These are phyloP conservation scores for Apamea sordens DNA, from an alignment of 2,888 invertebrate genomes.

Conservation along the genomic window DNA sequence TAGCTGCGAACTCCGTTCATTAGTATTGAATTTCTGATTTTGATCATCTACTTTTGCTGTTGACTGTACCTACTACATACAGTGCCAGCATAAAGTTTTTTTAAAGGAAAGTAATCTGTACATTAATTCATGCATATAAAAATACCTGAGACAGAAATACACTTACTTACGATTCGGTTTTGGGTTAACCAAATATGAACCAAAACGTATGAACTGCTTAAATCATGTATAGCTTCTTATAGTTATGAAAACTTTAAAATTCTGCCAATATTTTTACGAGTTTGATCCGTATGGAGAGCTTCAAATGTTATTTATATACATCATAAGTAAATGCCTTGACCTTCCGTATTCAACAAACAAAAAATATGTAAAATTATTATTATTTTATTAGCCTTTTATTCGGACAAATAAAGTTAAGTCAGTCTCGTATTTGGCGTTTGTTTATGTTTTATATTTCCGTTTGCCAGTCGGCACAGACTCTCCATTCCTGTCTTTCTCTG, in stretches of 20 bases:
- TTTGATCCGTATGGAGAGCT: slow-evolving; percentile 1
- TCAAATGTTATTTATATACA: background rate
- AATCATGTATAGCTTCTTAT: background rate
- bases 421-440: background rate
- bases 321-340: background rate
- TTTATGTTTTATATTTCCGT: background rate
- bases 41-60: no score
- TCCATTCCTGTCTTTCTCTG: background rate
- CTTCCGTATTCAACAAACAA: background rate
- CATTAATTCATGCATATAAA: background rate
- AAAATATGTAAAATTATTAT: background rate
- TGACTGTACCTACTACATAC: background rate
- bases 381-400: background rate
- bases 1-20: no score
- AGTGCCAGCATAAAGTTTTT: background rate
- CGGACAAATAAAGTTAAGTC: background rate
- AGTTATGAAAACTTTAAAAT: background rate
- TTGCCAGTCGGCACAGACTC: background rate
- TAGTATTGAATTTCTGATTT: no score
- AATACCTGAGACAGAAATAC: background rate
- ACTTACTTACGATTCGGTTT: background rate
- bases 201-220: background rate
- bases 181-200: background rate
- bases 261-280: background rate
- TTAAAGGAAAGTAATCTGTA: background rate